These are phyloP conservation scores for Dolichotis patagonum DNA, from an alignment of 2,113 vertebrate genomes.

Conservation along the genomic window DNA sequence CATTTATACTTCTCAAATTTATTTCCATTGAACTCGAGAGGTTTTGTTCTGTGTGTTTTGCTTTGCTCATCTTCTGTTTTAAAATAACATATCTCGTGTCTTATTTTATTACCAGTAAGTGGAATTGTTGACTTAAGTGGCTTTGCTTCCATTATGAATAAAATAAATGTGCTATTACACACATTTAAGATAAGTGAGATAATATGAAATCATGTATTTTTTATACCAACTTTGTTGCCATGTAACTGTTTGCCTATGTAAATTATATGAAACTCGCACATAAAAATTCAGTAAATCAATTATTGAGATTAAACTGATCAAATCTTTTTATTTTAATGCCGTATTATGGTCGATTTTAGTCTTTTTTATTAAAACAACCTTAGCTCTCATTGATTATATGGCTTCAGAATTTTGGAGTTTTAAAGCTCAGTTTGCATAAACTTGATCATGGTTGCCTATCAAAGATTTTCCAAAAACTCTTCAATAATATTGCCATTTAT, in stretches of 20 bases:
- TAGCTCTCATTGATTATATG: not conserved
- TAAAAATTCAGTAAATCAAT: not conserved
- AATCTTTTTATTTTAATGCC: not conserved
- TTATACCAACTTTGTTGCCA: constrained; percentile 2
- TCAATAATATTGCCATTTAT: constrained; percentile 15
- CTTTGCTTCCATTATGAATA: not conserved
- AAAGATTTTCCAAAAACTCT: constrained; percentile 58
- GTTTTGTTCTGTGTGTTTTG: not conserved
- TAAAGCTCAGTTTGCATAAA: constrained; percentile 10
- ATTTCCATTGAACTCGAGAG: not conserved
- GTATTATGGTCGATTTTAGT: not conserved
- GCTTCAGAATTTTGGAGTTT: constrained; percentile 31
- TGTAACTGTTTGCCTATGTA: not conserved
- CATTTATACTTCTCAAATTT: not conserved
- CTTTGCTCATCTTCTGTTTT: not conserved
- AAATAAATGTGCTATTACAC: not conserved
- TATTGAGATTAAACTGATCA: constrained; percentile 25
- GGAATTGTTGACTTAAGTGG: not conserved
- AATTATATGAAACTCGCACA: constrained; percentile 29
- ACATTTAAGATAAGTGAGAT: not conserved
- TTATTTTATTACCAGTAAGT: not conserved
- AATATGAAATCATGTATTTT: constrained; percentile 49
- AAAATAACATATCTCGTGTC: not conserved
- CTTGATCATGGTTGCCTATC: not conserved
- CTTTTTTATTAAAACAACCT: constrained; percentile 8